Percentiles rank a stretch among this genome's conserved stretches.
Conservation (phyloP, 2,888 invertebrate genomes). For the Lasius fuliginosus region DNA sequence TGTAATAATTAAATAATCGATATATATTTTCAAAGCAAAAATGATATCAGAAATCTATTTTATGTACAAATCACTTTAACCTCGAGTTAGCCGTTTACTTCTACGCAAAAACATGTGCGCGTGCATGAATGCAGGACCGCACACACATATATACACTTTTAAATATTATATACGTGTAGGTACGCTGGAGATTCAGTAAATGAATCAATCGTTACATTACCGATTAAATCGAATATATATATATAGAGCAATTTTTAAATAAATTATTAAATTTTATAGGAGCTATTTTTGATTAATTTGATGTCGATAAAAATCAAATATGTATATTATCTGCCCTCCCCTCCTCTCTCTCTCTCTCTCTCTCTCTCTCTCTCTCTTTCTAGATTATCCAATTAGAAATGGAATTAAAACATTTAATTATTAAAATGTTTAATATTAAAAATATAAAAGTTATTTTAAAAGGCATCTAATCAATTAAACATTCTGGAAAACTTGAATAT, state of each 20-base stretch:
- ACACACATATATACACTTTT: not conserved
- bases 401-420: conserved; percentile 7
- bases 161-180: not conserved
- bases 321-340: not conserved
- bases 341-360: not conserved
- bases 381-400: not conserved
- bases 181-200: not conserved
- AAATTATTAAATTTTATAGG: not conserved
- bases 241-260: not conserved
- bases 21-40: conserved; percentile 1
- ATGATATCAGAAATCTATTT: conserved; percentile 7
- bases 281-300: not conserved
- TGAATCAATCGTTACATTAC: not conserved
- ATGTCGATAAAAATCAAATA: not conserved
- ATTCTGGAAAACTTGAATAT: not conserved
- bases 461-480: not conserved
- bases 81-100: not conserved
- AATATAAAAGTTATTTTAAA: not conserved
- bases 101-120: not conserved
- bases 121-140: not conserved
- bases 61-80: not conserved
- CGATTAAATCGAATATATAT: not conserved
- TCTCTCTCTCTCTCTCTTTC: not conserved
- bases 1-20: not conserved
- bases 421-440: not conserved